Conservation (phyloP, 2,113 vertebrate genomes). For the Tapirus terrestris region DNA sequence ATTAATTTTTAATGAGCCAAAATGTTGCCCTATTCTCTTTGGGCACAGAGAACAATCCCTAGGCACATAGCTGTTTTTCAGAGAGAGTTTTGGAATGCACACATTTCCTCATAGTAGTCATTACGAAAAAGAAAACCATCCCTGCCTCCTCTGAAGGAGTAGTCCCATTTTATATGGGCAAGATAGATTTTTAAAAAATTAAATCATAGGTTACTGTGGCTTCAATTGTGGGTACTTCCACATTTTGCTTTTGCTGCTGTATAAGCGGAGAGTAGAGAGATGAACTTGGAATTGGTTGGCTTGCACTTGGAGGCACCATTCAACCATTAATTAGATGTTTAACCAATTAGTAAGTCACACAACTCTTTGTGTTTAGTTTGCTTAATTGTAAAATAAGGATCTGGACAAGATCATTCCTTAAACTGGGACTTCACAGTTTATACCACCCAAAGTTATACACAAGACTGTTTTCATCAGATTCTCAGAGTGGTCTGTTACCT, state of each 20-base stretch:
- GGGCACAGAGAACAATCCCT: not conserved
- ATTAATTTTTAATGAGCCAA: not conserved
- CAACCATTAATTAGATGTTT: constrained; percentile 30
- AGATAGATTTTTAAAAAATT: not conserved
- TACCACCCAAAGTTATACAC: not conserved
- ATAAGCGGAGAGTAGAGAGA: not conserved
- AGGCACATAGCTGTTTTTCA: not conserved
- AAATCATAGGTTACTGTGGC: not conserved
- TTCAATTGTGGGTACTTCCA: not conserved
- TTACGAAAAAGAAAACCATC: not conserved
- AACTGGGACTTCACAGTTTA: not conserved
- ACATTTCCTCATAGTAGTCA: not conserved
- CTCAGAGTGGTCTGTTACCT: not conserved
- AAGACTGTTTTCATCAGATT: not conserved
- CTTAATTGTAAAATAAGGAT: constrained; percentile 45
- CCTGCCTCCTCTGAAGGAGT: not conserved
- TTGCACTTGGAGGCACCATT: not conserved
- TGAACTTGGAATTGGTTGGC: not conserved
- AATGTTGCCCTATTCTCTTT: not conserved
- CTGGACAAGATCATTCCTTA: not conserved
- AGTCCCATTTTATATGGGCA: not conserved
- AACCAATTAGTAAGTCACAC: constrained; percentile 29
- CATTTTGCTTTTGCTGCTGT: not conserved
- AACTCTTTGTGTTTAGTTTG: constrained; percentile 1
- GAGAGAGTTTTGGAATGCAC: not conserved